These are phyloP conservation scores for Amiota minor DNA, from an alignment of 2,888 invertebrate genomes.

Conservation along the genomic window DNA sequence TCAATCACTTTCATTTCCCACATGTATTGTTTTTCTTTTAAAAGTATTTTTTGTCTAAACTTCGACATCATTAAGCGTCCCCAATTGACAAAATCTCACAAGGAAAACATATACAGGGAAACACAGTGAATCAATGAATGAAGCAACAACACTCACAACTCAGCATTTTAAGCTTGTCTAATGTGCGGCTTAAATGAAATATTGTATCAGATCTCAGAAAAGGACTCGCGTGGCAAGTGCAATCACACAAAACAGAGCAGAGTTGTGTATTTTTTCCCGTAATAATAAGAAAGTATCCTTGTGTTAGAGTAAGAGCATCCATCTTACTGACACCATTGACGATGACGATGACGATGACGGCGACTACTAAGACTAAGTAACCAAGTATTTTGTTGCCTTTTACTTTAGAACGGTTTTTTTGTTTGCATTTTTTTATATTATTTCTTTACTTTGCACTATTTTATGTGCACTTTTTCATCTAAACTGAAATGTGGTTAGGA, in stretches of 20 bases:
- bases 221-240: neutral
- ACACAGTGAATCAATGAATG: too few species aligned
- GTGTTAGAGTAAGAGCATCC: slow-evolving; percentile 24
- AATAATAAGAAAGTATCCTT: slow-evolving; percentile 3
- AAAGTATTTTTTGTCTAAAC: too few species aligned
- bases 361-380: slow-evolving; percentile 53
- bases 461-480: slow-evolving; percentile 7
- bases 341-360: too few species aligned
- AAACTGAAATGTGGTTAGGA: slow-evolving; percentile 53
- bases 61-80: too few species aligned
- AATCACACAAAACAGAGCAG: neutral
- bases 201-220: neutral
- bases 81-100: too few species aligned
- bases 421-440: neutral
- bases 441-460: neutral
- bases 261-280: too few species aligned
- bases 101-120: too few species aligned
- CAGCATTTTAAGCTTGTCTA: slow-evolving; percentile 21
- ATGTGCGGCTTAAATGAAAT: slow-evolving; percentile 35
- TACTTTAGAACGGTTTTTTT: neutral
- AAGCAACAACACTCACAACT: neutral
- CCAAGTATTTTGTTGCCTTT: slow-evolving; percentile 58
- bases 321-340: slow-evolving; percentile 49
- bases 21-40: too few species aligned
- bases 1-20: too few species aligned